These are phyloP conservation scores for Cecidostiba fungosa DNA, from an alignment of 2,888 invertebrate genomes.

Conservation along the genomic window DNA sequence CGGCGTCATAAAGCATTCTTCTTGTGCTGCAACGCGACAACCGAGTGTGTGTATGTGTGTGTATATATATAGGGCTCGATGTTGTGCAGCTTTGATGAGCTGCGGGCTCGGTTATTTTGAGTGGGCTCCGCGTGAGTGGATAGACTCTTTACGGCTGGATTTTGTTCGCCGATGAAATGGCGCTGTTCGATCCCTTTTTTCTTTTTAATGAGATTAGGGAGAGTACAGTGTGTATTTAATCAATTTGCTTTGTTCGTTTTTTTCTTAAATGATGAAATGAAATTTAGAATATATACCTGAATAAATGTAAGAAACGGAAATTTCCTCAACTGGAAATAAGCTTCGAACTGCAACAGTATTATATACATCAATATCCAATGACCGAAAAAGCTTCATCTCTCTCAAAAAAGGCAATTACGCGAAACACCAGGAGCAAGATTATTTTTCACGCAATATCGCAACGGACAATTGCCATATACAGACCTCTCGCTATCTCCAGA, in stretches of 20 bases:
- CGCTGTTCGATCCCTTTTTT: not conserved
- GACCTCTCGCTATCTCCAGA: not conserved
- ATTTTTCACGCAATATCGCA: not conserved
- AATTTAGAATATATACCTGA: too few relatives aligned
- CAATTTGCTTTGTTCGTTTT: too few relatives aligned
- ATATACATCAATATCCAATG: too few relatives aligned
- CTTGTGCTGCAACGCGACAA: not conserved
- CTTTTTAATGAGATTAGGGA: too few relatives aligned
- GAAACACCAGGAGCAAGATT: not conserved
- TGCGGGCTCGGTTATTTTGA: not conserved
- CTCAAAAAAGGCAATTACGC: not conserved
- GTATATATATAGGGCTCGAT: not conserved
- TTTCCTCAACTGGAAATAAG: too few relatives aligned
- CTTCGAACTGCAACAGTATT: too few relatives aligned
- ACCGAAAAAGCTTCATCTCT: not conserved
- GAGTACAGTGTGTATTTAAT: too few relatives aligned
- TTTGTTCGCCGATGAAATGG: not conserved
- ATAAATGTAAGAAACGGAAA: too few relatives aligned
- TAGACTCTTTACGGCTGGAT: not conserved
- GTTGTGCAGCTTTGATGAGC: not conserved
- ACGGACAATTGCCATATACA: not conserved
- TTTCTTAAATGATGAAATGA: too few relatives aligned
- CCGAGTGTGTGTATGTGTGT: not conserved
- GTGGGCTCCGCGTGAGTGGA: not conserved
- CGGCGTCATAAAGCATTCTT: slow-evolving; percentile 22